These are phyloP conservation scores for Orthonychiurus folsomi DNA, from an alignment of 2,888 invertebrate species.

Conservation along the genomic window DNA sequence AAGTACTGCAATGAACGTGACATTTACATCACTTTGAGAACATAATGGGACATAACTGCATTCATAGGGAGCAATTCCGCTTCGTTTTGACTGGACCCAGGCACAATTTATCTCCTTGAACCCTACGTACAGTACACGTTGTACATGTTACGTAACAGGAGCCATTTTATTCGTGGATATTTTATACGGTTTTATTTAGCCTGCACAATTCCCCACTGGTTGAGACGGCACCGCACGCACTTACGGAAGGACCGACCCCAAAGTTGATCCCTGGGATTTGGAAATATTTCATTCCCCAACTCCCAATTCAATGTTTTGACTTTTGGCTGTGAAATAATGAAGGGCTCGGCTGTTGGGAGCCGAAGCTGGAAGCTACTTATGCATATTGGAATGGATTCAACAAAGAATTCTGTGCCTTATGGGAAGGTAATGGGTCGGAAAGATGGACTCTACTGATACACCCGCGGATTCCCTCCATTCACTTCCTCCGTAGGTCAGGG, in stretches of 20 bases:
- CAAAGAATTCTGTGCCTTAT: neutral
- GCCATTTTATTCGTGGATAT: no score
- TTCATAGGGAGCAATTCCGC: neutral
- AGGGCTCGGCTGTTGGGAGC: no score
- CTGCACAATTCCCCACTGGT: no score
- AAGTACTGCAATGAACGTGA: neutral
- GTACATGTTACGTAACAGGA: no score
- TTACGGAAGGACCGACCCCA: no score
- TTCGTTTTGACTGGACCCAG: neutral
- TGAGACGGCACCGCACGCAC: no score
- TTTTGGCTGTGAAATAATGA: neutral
- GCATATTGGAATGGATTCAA: neutral
- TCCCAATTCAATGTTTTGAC: neutral
- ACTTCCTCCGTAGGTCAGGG: conserved; percentile 32
- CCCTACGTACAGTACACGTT: no score
- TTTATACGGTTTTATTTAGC: no score
- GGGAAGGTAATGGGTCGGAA: conserved; percentile 23
- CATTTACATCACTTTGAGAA: neutral
- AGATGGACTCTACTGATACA: conserved; percentile 12
- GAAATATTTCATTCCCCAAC: neutral
- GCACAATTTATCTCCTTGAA: neutral
- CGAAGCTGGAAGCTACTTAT: neutral
- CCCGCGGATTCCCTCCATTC: conserved; percentile 9
- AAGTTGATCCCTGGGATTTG: neutral
- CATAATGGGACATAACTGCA: neutral